phyloP scores from a whole-genome alignment of 2,113 vertebrate genomes.

The Elanus axillaris region DNA sequence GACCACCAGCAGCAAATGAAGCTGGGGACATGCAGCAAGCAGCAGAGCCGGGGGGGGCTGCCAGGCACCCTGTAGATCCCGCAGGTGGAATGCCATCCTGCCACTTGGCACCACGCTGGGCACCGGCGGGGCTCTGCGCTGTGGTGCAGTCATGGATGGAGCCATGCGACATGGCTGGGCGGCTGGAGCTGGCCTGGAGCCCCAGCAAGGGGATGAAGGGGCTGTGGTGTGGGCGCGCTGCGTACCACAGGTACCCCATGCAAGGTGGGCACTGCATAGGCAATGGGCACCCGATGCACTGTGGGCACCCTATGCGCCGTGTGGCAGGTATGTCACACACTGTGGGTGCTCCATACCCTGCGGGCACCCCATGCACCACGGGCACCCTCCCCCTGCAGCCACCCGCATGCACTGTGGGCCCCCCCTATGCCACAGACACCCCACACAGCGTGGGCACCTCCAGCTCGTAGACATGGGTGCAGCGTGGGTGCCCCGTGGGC shows the following conservation, averaged over 20 bases:
- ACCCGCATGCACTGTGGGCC: no score
- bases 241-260: rapidly evolving
- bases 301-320: no score
- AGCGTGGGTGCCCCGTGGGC: neutral
- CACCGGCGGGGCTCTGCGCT: neutral
- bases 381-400: no score
- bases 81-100: neutral
- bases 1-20: neutral
- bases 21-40: rapidly evolving
- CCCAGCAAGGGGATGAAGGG: rapidly evolving
- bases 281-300: rapidly evolving
- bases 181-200: neutral
- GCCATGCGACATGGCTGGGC: neutral
- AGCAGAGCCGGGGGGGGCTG: neutral
- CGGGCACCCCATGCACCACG: no score
- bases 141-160: neutral
- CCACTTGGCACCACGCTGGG: neutral
- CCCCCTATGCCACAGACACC: no score
- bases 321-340: no score
- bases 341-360: no score
- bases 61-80: neutral
- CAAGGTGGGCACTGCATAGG: rapidly evolving
- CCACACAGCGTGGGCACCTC: neutral
- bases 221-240: neutral
- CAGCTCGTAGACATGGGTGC: neutral